phyloP scores from a whole-genome alignment of 2,888 invertebrate species.

The Morinoia aosen region DNA sequence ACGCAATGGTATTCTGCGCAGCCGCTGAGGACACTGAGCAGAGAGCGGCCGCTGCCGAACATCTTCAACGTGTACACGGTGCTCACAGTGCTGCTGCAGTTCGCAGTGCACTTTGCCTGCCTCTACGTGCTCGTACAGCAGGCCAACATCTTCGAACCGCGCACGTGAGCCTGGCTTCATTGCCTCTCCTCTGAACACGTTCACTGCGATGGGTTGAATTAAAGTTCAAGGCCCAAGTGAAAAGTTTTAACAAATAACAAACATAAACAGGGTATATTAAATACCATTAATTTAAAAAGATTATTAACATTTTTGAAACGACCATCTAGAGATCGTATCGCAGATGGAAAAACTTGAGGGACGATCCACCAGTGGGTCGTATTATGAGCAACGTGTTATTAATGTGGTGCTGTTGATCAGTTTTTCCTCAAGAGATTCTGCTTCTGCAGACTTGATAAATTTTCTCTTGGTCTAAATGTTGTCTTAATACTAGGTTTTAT shows the following conservation, averaged over 20 bases:
- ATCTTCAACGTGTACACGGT: constrained; percentile 99
- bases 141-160: constrained; percentile 82
- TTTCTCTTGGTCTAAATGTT: no score
- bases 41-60: constrained; percentile 94
- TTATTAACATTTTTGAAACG: no score
- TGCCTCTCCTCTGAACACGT: background rate
- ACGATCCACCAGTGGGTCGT: no score
- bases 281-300: no score
- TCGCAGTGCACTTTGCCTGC: constrained; percentile 92
- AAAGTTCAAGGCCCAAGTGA: background rate
- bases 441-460: no score
- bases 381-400: no score
- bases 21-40: constrained; percentile 93
- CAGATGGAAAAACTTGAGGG: no score
- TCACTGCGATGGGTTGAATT: background rate
- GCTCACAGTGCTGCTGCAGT: constrained; percentile 93
- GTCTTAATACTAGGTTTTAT: no score
- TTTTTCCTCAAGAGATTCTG: no score
- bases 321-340: no score
- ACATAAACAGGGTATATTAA: no score
- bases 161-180: constrained; percentile 65
- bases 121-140: constrained; percentile 90
- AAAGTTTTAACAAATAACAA: constrained; percentile 37
- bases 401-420: no score
- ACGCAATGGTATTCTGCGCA: constrained; percentile 69